Evolutionary conservation across 2,797 vertebrate species (phyloP).

Genomic region (Myotis vivesi): DNA sequence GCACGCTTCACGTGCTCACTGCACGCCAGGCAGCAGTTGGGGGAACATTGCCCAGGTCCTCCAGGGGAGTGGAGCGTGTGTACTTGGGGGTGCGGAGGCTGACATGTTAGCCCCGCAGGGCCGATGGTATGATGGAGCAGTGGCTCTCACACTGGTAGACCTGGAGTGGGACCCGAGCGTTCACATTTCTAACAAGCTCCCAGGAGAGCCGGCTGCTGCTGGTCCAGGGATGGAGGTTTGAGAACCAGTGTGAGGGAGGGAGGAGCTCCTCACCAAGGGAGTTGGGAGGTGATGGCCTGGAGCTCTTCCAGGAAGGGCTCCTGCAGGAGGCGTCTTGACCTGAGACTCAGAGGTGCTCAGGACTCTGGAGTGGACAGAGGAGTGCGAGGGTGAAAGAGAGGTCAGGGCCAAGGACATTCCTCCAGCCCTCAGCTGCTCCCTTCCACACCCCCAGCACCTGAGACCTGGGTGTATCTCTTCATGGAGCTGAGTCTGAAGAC

Average conservation of each 20-base stretch:
- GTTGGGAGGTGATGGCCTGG: not conserved
- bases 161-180: not conserved
- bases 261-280: not conserved
- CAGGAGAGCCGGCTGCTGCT: not conserved
- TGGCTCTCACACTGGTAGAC: not conserved
- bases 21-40: not conserved
- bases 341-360: not conserved
- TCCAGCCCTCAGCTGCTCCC: not conserved
- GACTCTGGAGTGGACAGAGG: not conserved
- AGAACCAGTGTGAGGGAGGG: not conserved
- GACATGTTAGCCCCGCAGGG: not conserved
- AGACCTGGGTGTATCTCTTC: not conserved
- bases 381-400: not conserved
- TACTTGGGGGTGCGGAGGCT: too few species aligned
- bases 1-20: not conserved
- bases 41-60: not conserved
- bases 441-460: not conserved
- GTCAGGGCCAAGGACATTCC: not conserved
- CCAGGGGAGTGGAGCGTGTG: not conserved
- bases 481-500: not conserved
- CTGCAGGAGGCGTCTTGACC: not conserved
- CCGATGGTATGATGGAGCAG: not conserved
- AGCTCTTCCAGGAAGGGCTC: not conserved
- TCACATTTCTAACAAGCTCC: not conserved
- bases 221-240: not conserved